phyloP scores from a whole-genome alignment of 2,113 vertebrate genomes.

The Castor canadensis region DNA sequence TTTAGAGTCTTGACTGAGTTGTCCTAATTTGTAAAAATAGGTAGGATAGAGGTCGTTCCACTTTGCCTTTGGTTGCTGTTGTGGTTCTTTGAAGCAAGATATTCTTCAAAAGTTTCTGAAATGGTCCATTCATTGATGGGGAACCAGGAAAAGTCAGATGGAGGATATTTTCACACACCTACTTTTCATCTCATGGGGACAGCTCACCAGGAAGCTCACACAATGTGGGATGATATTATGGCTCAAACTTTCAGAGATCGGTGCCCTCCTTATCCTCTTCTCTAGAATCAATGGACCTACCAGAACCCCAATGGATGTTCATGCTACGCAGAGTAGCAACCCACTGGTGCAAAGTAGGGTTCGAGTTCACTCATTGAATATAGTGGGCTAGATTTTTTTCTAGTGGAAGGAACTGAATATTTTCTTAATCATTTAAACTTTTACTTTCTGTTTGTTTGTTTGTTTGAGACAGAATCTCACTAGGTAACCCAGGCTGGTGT shows the following conservation, averaged over 20 bases:
- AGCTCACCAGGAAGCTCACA: neutral
- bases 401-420: neutral
- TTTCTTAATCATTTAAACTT: slow-evolving; percentile 12
- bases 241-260: neutral
- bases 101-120: neutral
- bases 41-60: fast-evolving
- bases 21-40: neutral
- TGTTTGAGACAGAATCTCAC: neutral
- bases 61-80: neutral
- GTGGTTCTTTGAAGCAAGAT: neutral
- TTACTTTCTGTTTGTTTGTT: neutral
- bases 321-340: neutral
- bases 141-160: neutral
- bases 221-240: neutral
- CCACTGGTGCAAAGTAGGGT: neutral
- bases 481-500: neutral
- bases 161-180: neutral
- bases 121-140: neutral
- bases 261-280: neutral
- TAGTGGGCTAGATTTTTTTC: neutral
- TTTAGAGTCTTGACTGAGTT: neutral
- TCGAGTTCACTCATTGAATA: neutral
- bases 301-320: too few species aligned
- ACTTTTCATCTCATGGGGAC: neutral
- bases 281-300: neutral